Evolutionary conservation across 2,888 invertebrate genomes (phyloP), one percentile per base, ranked within the genome.

Genomic region (Troides aeacus): DNA sequence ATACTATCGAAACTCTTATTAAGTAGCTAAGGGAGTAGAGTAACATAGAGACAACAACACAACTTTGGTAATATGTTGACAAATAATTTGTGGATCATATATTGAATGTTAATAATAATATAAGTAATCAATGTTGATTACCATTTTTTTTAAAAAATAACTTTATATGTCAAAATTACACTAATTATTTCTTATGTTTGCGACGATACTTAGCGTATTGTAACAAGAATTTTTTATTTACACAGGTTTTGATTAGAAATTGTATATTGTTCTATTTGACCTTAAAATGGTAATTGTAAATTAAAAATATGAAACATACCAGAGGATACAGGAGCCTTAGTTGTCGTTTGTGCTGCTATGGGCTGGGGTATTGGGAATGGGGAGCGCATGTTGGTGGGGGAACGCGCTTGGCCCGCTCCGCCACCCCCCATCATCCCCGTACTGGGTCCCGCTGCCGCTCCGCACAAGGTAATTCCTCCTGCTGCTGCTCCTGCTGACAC

Each of bases 401-500:
- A 53, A 15, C 66, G 66, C 15, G 66, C 66, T 30, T 23, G 17
- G 8, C 46, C 67, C 63, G 62, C 64, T 30, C 1, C 36, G 12
- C 64, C 64, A 53, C 24, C 18, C n/a, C 50, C 50, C 62, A 5
- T n/a, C 23, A 67, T 10, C 3, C 62, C 67, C 2, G 50, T 58
- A n/a, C 64, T 46, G 3, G 57, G 6, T 1, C 60, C 66, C 17
- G 63, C 63, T n/a, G 63, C 50, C 53, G 30, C 50, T 46, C 58
- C 56, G 63, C 63, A 62, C 42, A 21, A 1, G 15, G 57, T 15
- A 23, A 46, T 46, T 1, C 23, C 65, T 24, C 62, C 39, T 21
- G 65, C 53, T 58, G 62, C 59, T 58, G 70, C 39, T n/a, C 70
- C 70, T 70, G 70, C 69, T 70, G 58, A 66, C 15, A 18, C 66